These are phyloP conservation scores for Hydropotes inermis DNA, from an alignment of 2,113 vertebrate species.

Conservation along the genomic window DNA sequence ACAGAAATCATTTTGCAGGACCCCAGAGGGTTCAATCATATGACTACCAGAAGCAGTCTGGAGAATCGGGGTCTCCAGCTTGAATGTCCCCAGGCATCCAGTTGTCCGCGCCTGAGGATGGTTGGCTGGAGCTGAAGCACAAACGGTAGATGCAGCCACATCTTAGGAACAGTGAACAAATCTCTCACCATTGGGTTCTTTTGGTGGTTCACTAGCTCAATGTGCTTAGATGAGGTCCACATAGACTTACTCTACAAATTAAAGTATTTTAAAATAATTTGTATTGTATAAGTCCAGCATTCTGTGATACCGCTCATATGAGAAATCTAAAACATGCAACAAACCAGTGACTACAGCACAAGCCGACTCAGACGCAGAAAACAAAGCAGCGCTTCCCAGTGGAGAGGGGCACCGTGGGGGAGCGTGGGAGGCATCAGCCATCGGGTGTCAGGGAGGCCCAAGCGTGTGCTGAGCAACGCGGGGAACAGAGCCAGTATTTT, in stretches of 20 bases:
- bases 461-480: background rate
- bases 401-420: accelerated
- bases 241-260: background rate
- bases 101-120: background rate
- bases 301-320: background rate
- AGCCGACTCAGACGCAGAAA: background rate
- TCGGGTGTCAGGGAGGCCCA: background rate
- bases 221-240: background rate
- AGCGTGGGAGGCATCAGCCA: background rate
- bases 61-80: background rate
- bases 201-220: background rate
- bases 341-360: background rate
- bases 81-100: background rate
- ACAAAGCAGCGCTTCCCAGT: background rate
- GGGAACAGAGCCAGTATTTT: background rate
- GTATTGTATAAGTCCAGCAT: background rate
- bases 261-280: background rate
- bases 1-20: background rate
- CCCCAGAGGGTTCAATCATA: background rate
- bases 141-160: accelerated
- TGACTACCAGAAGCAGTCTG: background rate
- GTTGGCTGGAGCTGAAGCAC: background rate
- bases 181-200: background rate
- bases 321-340: background rate
- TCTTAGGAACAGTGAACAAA: background rate